Evolutionary conservation across 1,140 invertebrate genomes (phyloP), one percentile per base, ranked within the genome.

Genomic region (Drosophila truncata): DNA sequence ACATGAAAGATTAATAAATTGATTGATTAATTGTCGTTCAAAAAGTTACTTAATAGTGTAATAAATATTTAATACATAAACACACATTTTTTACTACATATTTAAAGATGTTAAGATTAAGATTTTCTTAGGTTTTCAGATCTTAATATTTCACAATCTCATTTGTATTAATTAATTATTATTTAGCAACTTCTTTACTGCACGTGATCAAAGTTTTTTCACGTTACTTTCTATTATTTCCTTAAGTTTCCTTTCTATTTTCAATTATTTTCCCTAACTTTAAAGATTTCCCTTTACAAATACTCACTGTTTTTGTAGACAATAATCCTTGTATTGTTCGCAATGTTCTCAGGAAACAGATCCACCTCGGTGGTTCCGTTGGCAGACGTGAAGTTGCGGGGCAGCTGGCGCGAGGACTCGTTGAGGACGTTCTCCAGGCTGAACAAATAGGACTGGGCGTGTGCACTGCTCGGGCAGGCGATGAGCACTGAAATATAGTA

Each of bases 281-380:
- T 29, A 29, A 29, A 8, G 0, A 3, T 37, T 6, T 31, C 10
- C 16, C 25, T n/a, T 8, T 29, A 20, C 0, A 49, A 33, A 54
- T 69, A 90, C 85, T 90, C 60, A 90, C 85, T 70, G 65, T 91
- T 90, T 11, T 90, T 90, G 44, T 90, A 90, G 39, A 80, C 74
- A 76, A 80, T 62, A 63, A 85, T 85, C 52, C 77, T 70, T 16
- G 83, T 88, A 47, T 70, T 85, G 60, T 85, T 91, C 47, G 77
- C 58, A 35, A 71, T 50, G 46, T 55, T 66, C 2, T 83, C 78
- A 20, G 47, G 55, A 23, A 73, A 78, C 6, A 73, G 23, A 33
- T 78, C 72, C 16, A 67, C 49, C 18, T 82, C 84, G 44, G 64
- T 55, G 29, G 80, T 81, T 41, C 37, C 64, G 61, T 79, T 88